Percentiles rank a stretch among this genome's conserved stretches.
Evolutionary conservation across 2,888 invertebrate species (phyloP).

Genomic region (Agapostemon virescens): DNA sequence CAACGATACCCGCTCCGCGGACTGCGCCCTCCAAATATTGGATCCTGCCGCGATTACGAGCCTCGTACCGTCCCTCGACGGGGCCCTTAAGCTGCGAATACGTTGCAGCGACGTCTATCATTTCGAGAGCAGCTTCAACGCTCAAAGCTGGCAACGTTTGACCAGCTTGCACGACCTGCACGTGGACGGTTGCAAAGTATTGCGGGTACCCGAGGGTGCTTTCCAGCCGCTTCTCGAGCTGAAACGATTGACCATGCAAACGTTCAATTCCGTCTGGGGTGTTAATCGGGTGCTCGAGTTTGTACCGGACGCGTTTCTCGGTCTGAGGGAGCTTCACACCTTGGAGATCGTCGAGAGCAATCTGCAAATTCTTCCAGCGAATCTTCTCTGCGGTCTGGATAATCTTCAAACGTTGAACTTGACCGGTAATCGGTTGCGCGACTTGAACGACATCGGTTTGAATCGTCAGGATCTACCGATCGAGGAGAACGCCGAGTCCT

Average conservation of each 20-base stretch:
- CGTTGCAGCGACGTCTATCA: constrained; percentile 89
- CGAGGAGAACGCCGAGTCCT: constrained; percentile 73
- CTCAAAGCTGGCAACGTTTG: constrained; percentile 87
- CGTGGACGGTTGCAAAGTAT: constrained; percentile 90
- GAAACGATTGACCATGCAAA: constrained; percentile 89
- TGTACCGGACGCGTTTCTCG: constrained; percentile 86
- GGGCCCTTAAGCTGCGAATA: constrained; percentile 87
- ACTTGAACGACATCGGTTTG: constrained; percentile 89
- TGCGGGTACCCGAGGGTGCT: constrained; percentile 88
- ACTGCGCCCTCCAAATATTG: constrained; percentile 82
- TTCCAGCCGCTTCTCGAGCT: constrained; percentile 91
- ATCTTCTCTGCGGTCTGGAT: constrained; percentile 89
- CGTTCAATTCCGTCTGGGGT: constrained; percentile 90
- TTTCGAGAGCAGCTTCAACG: constrained; percentile 89
- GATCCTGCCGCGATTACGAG: constrained; percentile 81
- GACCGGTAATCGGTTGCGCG: constrained; percentile 91
- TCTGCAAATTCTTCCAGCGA: constrained; percentile 89
- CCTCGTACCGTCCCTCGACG: constrained; percentile 83
- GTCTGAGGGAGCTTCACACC: constrained; percentile 89
- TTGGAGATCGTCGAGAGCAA: constrained; percentile 92
- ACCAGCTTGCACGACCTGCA: constrained; percentile 88
- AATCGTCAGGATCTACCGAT: constrained; percentile 11
- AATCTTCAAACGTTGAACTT: constrained; percentile 92
- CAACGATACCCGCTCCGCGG: constrained; percentile 82
- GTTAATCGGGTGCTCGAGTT: constrained; percentile 88